Evolutionary conservation across 2,113 vertebrate genomes (phyloP), one percentile per base, ranked within the genome.

Genomic region (Pimephales promelas): DNA sequence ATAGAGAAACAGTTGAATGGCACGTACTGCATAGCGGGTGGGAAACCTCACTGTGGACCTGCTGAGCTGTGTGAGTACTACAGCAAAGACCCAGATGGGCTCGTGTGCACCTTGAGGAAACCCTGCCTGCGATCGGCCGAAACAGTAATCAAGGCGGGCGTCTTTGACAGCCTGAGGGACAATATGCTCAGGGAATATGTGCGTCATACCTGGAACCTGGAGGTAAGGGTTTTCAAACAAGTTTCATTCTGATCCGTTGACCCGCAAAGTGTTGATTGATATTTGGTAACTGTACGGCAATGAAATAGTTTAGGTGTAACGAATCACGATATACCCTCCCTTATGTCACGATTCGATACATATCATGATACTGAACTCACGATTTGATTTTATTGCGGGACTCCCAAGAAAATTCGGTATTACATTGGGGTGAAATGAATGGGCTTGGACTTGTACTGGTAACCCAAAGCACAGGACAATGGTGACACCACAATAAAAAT

Each of bases 111-210:
- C 1, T 95, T 99, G 80, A 96, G 86, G 85, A 97, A 96, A 54
- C 97, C 97, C 1, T 99, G 98, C 88, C 96, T 96, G 84, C 94
- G 98, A 0, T 87, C 95, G 8, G 16, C 93, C 0, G 96, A 97
- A 0, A 89, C 93, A 0, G 90, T 92, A 4, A 94, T 97, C 36
- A 92, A 92, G 73, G 28, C 92, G 0, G 97, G 97, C 0, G 92
- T 97, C 81, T 99, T 99, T 0, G 98, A 99, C 91, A 94, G 43
- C 90, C 91, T 99, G 83, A 94, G 95, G 75, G 96, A 98, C 1
- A 97, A 96, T 84, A 99, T 99, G 97, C 92, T 99, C 86, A 94
- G 96, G 24, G 97, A 99, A 43, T 99, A 98, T 0, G 94, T 98
- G 76, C 94, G 93, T 74, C 96, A 97, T 86, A 97, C 95, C 0